Evolutionary conservation across 2,113 vertebrate genomes (phyloP).

Genomic region (Pedetes capensis): DNA sequence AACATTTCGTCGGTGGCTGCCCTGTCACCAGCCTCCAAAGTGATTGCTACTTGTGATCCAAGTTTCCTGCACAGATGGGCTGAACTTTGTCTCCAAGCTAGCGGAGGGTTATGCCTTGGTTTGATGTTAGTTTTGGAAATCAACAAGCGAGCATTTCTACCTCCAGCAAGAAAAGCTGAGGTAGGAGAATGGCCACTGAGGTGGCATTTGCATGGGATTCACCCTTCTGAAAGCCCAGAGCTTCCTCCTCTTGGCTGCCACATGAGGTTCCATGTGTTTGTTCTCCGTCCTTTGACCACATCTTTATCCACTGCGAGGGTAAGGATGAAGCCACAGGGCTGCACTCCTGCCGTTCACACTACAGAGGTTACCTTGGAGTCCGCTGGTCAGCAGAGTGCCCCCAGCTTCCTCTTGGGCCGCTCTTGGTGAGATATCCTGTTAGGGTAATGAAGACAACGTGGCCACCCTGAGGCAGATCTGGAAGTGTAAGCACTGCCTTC

Average conservation of each 20-base stretch:
- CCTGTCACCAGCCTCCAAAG: background rate
- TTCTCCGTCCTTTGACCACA: background rate
- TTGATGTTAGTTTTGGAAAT: background rate
- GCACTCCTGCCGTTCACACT: background rate
- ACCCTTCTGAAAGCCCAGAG: slow-evolving; percentile 1
- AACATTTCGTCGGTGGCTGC: too few relatives aligned
- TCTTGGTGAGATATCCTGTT: background rate
- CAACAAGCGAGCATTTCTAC: background rate
- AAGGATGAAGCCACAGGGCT: background rate
- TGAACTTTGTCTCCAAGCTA: background rate
- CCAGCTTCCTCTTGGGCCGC: background rate
- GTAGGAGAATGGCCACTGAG: background rate
- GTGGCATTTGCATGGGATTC: background rate
- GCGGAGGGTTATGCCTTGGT: background rate
- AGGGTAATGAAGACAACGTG: background rate
- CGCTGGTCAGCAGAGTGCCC: background rate
- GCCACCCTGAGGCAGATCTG: background rate
- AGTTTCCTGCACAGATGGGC: background rate
- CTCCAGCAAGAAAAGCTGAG: background rate
- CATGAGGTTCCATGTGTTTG: background rate
- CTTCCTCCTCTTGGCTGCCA: background rate
- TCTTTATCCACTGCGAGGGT: background rate
- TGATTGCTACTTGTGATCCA: background rate
- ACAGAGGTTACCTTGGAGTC: background rate
- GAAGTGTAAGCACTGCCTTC: background rate